Conservation (phyloP, 35 echinoderm and acorn worm species). For the Chiridota heheva region DNA sequence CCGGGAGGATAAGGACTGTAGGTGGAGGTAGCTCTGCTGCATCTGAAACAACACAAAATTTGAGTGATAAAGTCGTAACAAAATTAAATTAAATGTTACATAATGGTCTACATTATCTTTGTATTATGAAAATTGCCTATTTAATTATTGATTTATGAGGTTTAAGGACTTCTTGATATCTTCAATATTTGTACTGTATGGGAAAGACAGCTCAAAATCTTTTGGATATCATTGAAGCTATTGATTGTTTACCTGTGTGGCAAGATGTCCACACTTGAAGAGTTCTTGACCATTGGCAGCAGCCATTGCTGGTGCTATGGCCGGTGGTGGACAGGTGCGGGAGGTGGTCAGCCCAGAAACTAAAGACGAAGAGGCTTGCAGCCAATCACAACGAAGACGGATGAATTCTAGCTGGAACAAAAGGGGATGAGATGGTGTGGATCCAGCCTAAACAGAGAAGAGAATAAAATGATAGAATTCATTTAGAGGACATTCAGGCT, state of each 20-base stretch:
- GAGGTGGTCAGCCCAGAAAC: constrained; percentile 67
- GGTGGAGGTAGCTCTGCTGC: constrained; percentile 76
- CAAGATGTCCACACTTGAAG: constrained; percentile 84
- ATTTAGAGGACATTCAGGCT: not conserved
- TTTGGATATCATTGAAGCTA: no score
- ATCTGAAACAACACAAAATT: constrained; percentile 69
- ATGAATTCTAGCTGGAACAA: constrained; percentile 86
- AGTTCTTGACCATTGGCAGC: constrained; percentile 85
- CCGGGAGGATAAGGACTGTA: constrained; percentile 61
- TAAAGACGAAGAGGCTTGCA: constrained; percentile 68
- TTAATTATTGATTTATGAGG: no score
- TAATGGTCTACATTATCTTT: no score
- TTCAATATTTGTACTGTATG: no score
- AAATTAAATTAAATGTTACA: not conserved
- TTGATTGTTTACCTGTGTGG: constrained; percentile 68
- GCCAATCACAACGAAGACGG: constrained; percentile 80
- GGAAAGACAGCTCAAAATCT: no score
- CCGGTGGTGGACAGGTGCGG: constrained; percentile 88
- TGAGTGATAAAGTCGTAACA: not conserved
- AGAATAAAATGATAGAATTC: not conserved
- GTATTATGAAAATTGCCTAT: no score
- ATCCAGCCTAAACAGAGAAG: constrained; percentile 58
- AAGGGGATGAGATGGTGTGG: constrained; percentile 76
- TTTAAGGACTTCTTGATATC: no score
- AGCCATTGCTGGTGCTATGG: constrained; percentile 94